A percentile compares a stretch with the other conserved stretches of the same genome.
These are phyloP conservation scores for Drosophila pruinosa DNA, from an alignment of 1,140 invertebrate genomes.

Conservation along the genomic window DNA sequence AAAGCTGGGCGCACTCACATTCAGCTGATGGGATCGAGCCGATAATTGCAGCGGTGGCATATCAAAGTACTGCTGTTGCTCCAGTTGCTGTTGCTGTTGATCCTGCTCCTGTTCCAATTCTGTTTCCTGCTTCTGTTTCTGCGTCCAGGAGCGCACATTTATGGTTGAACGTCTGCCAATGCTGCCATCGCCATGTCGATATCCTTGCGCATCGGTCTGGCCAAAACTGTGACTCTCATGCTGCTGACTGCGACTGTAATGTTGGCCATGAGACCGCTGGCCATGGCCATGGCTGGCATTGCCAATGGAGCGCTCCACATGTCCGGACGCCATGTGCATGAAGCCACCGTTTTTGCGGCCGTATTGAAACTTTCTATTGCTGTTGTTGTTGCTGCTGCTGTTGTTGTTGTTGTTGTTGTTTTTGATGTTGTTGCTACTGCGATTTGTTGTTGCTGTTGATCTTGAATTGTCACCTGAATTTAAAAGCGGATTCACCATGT, in stretches of 20 bases:
- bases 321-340: conserved; percentile 12
- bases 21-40: conserved; percentile 26
- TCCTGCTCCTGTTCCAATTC: not conserved
- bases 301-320: not conserved
- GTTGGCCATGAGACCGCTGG: not conserved
- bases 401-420: not conserved
- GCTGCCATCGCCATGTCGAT: not conserved
- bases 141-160: conserved; percentile 24
- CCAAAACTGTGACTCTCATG: not conserved
- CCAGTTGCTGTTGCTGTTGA: not conserved
- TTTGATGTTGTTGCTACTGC: not conserved
- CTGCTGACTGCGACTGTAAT: not conserved
- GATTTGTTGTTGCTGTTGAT: not conserved
- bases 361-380: conserved; percentile 2
- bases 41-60: not conserved
- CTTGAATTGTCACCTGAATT: conserved; percentile 32
- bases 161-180: too few relatives aligned
- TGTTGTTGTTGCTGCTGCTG: not conserved
- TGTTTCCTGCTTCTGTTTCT: conserved; percentile 2
- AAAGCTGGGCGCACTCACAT: conserved; percentile 47
- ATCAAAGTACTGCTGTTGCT: not conserved
- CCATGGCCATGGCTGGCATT: not conserved
- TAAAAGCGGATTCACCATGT: conserved; percentile 33
- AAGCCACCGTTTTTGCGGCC: conserved; percentile 5
- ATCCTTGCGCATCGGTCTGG: not conserved